phyloP scores from a whole-genome alignment of 1,140 invertebrate species.

The Idris sp. region DNA sequence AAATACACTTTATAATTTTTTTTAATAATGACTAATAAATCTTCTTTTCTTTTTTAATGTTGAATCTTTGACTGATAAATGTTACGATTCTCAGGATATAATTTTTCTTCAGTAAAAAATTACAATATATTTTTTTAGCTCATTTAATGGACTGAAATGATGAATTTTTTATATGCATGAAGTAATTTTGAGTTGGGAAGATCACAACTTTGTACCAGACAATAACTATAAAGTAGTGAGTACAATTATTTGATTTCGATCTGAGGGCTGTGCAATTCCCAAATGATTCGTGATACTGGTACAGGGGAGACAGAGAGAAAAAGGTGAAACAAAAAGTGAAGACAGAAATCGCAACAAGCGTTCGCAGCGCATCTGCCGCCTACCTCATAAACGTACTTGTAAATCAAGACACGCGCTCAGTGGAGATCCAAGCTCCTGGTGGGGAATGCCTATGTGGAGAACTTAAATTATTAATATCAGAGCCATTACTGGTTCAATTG shows the following conservation, averaged over 20 bases:
- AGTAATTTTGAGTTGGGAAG: too few species aligned
- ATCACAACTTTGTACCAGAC: too few species aligned
- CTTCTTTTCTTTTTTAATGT: too few species aligned
- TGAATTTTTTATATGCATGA: too few species aligned
- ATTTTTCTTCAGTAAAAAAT: too few species aligned
- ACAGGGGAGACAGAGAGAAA: constrained; percentile 30
- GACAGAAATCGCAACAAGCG: constrained; percentile 35
- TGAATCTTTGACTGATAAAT: too few species aligned
- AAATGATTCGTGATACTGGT: constrained; percentile 30
- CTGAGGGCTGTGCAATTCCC: constrained; percentile 3
- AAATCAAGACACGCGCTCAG: constrained; percentile 69
- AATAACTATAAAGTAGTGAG: constrained; percentile 13
- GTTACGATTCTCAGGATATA: too few species aligned
- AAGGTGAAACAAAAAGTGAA: constrained; percentile 22
- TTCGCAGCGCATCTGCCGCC: constrained; percentile 69
- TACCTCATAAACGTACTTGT: constrained; percentile 73
- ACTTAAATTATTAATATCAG: constrained; percentile 73
- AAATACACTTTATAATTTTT: too few species aligned
- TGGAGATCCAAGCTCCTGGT: constrained; percentile 55
- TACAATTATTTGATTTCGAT: constrained; percentile 42
- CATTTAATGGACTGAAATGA: too few species aligned
- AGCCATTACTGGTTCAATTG: constrained; percentile 71
- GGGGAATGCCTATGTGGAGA: constrained; percentile 53
- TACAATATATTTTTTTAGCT: too few species aligned
- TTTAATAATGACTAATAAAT: too few species aligned